A percentile compares a stretch with the other conserved stretches of the same genome.
Conservation (phyloP, 1,140 invertebrate species). For the Leguminivora glycinivorella region DNA sequence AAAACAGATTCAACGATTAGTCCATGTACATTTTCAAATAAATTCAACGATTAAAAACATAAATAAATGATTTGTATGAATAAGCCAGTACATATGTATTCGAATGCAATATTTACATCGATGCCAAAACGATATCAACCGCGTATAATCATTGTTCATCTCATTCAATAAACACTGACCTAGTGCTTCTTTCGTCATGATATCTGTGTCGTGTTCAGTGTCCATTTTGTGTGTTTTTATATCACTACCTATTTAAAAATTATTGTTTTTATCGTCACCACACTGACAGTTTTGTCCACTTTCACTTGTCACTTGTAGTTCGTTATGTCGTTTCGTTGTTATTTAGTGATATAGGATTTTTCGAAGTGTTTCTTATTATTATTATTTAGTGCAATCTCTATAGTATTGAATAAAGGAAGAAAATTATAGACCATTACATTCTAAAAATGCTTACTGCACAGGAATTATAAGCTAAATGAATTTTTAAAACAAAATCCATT, state of each 20-base stretch:
- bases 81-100: background rate
- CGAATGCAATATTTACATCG: slow-evolving; percentile 6
- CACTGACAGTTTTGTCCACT: slow-evolving; percentile 32
- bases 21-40: too few relatives aligned
- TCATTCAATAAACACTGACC: slow-evolving; percentile 55
- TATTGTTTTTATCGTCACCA: slow-evolving; percentile 34
- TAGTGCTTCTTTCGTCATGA: slow-evolving; percentile 67
- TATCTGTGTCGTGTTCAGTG: slow-evolving; percentile 60
- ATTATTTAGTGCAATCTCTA: background rate
- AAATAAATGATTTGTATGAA: background rate
- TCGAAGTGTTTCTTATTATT: background rate
- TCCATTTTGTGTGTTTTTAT: slow-evolving; percentile 57
- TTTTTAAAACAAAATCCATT: too few relatives aligned
- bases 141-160: slow-evolving; percentile 42
- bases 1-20: too few relatives aligned
- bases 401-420: background rate
- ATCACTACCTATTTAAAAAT: slow-evolving; percentile 35
- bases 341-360: background rate
- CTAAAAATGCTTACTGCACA: too few relatives aligned
- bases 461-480: too few relatives aligned
- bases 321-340: slow-evolving; percentile 24
- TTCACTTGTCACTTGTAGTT: slow-evolving; percentile 16
- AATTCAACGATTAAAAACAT: too few relatives aligned
- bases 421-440: too few relatives aligned
- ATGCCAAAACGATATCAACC: slow-evolving; percentile 1